A percentile compares a stretch with the other conserved stretches of the same genome.
Conservation (phyloP, 2,113 vertebrate species). For the Macaca mulatta region DNA sequence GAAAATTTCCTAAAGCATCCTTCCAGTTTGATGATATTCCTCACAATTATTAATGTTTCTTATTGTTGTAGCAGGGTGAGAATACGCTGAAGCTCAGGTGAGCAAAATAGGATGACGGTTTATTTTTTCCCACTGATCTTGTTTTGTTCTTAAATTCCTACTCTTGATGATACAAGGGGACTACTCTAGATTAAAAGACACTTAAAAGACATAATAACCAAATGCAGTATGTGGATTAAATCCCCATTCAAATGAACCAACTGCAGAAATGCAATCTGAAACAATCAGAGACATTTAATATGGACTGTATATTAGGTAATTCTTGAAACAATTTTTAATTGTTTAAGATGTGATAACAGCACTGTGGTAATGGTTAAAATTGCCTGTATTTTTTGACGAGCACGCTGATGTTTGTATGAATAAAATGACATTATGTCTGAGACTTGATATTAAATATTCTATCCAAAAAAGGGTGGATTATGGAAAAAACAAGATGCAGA, state of each 20-base stretch:
- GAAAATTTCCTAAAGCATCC: conserved; percentile 56
- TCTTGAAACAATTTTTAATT: not conserved
- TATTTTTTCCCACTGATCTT: not conserved
- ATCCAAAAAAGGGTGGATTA: not conserved
- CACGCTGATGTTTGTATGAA: not conserved
- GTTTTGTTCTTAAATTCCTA: not conserved
- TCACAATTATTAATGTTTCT: conserved; percentile 4
- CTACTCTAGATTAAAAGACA: not conserved
- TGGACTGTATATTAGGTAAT: not conserved
- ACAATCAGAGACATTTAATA: not conserved
- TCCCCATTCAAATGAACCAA: not conserved
- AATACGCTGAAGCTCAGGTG: not conserved
- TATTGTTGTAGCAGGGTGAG: not conserved
- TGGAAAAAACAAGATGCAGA: not conserved
- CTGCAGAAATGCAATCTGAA: not conserved
- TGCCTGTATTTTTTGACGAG: not conserved
- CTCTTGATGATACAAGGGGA: not conserved
- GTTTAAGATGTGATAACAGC: not conserved
- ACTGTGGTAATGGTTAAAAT: not conserved
- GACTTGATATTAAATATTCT: not conserved
- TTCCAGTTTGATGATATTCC: conserved; percentile 32
- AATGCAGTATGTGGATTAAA: not conserved
- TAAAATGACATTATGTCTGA: not conserved
- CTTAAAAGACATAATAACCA: not conserved
- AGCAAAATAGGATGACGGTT: not conserved